phyloP scores from a whole-genome alignment of 2,113 vertebrate genomes.

The Prinia subflava region DNA sequence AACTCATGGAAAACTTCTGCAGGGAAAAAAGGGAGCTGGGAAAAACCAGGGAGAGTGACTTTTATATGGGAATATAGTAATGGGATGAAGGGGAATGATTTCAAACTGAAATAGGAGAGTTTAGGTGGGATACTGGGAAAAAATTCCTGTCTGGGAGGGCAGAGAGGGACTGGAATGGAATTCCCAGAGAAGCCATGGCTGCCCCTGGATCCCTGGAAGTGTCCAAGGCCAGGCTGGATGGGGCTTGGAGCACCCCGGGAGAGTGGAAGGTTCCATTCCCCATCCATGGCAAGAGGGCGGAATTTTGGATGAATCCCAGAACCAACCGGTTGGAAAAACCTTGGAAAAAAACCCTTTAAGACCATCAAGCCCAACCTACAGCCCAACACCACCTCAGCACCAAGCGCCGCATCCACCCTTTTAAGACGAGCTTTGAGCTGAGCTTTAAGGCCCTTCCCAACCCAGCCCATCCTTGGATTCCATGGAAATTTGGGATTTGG shows the following conservation, averaged over 20 bases:
- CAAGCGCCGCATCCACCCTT: fast-evolving
- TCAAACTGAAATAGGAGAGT: background rate
- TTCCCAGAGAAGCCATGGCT: background rate
- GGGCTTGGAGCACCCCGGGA: fast-evolving
- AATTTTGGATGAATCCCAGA: background rate
- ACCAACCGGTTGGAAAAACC: fast-evolving
- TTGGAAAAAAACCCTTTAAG: too few species aligned
- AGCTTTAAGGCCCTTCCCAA: background rate
- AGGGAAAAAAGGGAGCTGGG: background rate
- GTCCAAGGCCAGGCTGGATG: fast-evolving
- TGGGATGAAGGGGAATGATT: background rate
- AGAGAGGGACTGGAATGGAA: background rate
- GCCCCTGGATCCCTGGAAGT: background rate
- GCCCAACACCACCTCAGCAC: background rate
- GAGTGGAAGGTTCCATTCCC: fast-evolving
- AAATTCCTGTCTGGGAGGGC: background rate
- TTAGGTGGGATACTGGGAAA: background rate
- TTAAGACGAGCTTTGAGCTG: background rate
- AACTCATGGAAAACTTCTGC: fast-evolving
- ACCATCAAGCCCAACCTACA: fast-evolving
- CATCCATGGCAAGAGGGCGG: fast-evolving
- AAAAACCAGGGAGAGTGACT: background rate
- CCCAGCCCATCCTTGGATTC: fast-evolving
- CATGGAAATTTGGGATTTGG: fast-evolving
- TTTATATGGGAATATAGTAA: too few species aligned